phyloP scores from a whole-genome alignment of 2,888 invertebrate species.

The Chesias legatella region DNA sequence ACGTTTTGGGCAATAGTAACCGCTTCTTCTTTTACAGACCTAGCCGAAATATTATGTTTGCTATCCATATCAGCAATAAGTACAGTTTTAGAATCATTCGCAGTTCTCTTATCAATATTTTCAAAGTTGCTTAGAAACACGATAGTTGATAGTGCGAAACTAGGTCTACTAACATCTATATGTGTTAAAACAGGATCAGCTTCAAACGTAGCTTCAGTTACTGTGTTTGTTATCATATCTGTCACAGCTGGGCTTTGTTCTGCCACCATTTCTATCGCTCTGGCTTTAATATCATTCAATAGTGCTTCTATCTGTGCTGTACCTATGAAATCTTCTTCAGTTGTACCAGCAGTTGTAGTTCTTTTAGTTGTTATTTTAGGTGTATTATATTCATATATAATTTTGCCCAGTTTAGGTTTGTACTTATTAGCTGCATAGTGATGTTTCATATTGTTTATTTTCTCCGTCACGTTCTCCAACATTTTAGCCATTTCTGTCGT shows the following conservation, averaged over 20 bases:
- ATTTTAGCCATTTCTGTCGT: conserved; percentile 3
- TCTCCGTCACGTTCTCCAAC: conserved; percentile 6
- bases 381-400: conserved; percentile 5
- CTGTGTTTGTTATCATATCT: conserved; percentile 41
- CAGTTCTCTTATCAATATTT: conserved; percentile 22
- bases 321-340: conserved; percentile 22
- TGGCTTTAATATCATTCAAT: conserved; percentile 50
- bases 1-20: conserved; percentile 38
- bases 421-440: conserved; percentile 1
- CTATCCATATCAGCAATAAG: conserved; percentile 6
- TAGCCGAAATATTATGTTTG: conserved; percentile 25
- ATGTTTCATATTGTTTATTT: conserved; percentile 3
- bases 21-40: conserved; percentile 39
- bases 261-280: conserved; percentile 39
- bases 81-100: conserved; percentile 7
- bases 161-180: conserved; percentile 15
- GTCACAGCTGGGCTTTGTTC: conserved; percentile 38
- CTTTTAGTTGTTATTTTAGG: neutral
- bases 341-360: neutral
- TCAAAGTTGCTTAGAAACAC: conserved; percentile 20
- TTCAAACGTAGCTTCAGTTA: conserved; percentile 42
- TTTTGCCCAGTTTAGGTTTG: conserved; percentile 5
- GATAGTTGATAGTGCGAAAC: conserved; percentile 25
- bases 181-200: conserved; percentile 33
- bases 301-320: conserved; percentile 51